Base-by-base conservation (phyloP, 2,113 vertebrate species). In the Tragelaphus scriptus region DNA sequence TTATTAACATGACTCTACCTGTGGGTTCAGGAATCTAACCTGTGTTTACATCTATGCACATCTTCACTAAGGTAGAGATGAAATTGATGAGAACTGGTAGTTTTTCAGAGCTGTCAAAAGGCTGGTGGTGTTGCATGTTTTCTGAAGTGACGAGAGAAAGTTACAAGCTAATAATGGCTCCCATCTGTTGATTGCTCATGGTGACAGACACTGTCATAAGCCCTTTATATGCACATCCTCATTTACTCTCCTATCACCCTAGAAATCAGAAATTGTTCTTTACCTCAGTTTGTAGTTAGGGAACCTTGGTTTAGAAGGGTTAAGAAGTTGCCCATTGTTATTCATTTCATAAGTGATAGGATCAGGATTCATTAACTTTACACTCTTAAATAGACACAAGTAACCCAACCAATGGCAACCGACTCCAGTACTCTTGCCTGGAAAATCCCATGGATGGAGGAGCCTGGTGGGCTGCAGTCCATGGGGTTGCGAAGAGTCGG, bases 21-120 rank as follows among this genome's bases (percentile, higher is more conserved):
- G 90, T 82, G 89, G 97, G 84, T 51, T 97, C 90, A 88, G 58
- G 90, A 68, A 36, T 77, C 80, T 85, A n/a, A 85, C 51, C 88
- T 40, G 28, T 71, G 32, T 51, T 88, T 85, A 89, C 90, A 95
- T 30, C 51, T 36, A 77, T 65, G 82, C 58, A 97, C 90, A 94
- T 94, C 71, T n/a, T 58, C 17, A 93, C 32, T 9, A 63, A 49
- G 65, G 59, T 7, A 85, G 17, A 32, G 75, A 85, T 19, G 15
- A 51, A 36, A 81, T 4, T 17, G 58, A 75, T 14, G 75, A 30
- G 77, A 95, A 68, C 30, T 65, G 81, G 80, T 40, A 17, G 85
- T 56, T 95, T 95, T 90, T 79, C 65, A 95, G 90, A 93, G 44
- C 51, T 47, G 47, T 49, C 51, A 19, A 86, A 79, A 85, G 47